These are phyloP conservation scores for Ceratotherium simum DNA, from an alignment of 2,113 vertebrate species.

Conservation along the genomic window DNA sequence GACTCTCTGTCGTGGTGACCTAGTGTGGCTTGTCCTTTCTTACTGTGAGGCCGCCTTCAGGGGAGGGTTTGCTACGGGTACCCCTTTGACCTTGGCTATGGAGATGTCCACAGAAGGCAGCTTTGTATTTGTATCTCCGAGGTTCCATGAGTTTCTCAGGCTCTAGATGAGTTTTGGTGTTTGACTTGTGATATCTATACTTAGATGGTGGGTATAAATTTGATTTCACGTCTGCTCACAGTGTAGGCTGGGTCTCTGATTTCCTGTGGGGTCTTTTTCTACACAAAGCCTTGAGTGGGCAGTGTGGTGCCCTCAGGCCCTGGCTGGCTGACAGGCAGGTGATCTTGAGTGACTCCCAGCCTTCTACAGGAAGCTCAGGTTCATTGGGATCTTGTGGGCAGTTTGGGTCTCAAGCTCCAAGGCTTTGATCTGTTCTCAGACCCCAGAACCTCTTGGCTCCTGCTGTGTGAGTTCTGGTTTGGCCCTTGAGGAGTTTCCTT, in stretches of 20 bases:
- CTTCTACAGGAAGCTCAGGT: background rate
- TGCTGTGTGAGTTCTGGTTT: background rate
- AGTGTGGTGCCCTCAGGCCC: background rate
- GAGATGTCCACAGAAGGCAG: background rate
- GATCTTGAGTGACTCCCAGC: background rate
- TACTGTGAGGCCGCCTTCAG: background rate
- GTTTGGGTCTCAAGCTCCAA: background rate
- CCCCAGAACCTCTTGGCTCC: background rate
- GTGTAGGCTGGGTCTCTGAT: background rate
- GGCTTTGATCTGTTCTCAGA: background rate
- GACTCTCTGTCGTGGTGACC: background rate
- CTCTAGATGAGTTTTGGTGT: background rate
- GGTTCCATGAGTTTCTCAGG: background rate
- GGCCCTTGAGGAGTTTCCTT: background rate
- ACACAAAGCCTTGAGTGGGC: background rate
- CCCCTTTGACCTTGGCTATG: background rate
- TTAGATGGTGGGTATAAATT: background rate
- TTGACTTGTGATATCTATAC: background rate
- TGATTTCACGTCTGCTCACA: background rate
- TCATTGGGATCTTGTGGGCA: background rate
- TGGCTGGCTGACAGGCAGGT: background rate
- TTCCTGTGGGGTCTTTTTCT: background rate
- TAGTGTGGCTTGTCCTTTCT: background rate
- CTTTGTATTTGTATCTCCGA: background rate
- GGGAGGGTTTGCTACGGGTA: background rate